Evolutionary conservation across 2,797 vertebrate species (phyloP).

Genomic region (Eulemur coronatus): DNA sequence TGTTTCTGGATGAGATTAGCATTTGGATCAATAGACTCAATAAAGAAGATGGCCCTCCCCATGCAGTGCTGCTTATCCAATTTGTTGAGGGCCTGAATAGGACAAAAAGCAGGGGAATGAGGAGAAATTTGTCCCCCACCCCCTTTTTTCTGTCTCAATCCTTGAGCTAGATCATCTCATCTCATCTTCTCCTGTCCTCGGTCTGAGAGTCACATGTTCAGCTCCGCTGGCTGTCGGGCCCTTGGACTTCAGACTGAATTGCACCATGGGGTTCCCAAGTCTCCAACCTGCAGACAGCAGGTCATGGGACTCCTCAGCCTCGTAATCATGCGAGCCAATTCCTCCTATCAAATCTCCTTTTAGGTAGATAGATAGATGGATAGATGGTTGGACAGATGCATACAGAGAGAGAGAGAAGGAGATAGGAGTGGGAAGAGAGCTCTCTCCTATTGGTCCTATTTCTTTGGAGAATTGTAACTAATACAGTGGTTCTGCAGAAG

Average conservation of each 20-base stretch:
- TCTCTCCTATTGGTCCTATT: neutral
- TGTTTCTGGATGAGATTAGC: neutral
- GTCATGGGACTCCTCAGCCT: neutral
- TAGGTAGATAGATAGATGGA: neutral
- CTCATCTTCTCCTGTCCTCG: neutral
- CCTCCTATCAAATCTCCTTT: neutral
- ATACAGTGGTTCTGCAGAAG: neutral
- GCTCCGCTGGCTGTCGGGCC: neutral
- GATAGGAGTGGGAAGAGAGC: neutral
- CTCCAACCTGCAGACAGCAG: neutral
- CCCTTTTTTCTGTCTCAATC: neutral
- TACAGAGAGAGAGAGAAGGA: neutral
- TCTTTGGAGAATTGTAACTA: neutral
- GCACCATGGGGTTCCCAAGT: neutral
- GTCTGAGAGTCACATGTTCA: neutral
- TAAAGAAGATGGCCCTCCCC: neutral
- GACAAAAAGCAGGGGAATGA: neutral
- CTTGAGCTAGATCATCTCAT: neutral
- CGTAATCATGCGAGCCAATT: neutral
- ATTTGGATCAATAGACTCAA: neutral
- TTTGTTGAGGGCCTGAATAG: neutral
- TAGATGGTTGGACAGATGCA: neutral
- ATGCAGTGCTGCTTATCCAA: neutral
- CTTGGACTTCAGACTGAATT: neutral
- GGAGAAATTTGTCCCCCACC: neutral